Percentiles rank a stretch among this genome's conserved stretches.
These are phyloP conservation scores for Drosophila funebris DNA, from an alignment of 1,140 invertebrate genomes.

Conservation along the genomic window DNA sequence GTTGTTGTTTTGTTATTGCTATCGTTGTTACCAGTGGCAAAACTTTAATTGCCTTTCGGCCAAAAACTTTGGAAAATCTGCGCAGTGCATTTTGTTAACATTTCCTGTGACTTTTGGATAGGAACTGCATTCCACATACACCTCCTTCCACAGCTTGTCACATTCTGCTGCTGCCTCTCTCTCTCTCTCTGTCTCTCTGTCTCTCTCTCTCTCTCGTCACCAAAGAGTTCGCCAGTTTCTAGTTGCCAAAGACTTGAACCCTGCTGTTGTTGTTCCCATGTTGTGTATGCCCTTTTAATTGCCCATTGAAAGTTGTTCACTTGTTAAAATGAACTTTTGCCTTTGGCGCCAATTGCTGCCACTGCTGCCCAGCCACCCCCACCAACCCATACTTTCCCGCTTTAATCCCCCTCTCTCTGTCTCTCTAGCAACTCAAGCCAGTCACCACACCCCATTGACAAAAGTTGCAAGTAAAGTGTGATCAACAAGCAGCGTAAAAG, in stretches of 20 bases:
- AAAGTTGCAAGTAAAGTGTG: constrained; percentile 57
- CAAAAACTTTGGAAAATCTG: constrained; percentile 71
- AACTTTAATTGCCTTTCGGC: constrained; percentile 77
- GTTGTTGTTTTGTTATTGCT: constrained; percentile 17
- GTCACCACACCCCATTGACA: background rate
- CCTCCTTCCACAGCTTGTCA: background rate
- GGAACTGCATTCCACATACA: constrained; percentile 7
- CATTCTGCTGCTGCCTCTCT: background rate
- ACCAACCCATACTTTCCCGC: background rate
- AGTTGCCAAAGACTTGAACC: constrained; percentile 37
- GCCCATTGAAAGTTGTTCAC: constrained; percentile 81
- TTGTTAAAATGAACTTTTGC: constrained; percentile 78
- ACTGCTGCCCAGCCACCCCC: background rate
- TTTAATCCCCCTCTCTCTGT: background rate
- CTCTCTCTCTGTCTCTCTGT: background rate
- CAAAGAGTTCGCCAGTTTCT: constrained; percentile 11
- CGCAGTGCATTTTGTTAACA: constrained; percentile 71
- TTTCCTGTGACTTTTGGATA: constrained; percentile 69
- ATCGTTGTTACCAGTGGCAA: constrained; percentile 43
- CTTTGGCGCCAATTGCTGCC: constrained; percentile 51
- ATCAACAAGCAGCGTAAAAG: constrained; percentile 73
- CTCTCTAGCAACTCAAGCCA: background rate
- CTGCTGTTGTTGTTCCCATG: constrained; percentile 48
- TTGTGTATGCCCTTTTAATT: constrained; percentile 80
- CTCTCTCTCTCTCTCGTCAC: background rate